Conservation (phyloP, 2,113 vertebrate genomes). For the Gracilinanus agilis region DNA sequence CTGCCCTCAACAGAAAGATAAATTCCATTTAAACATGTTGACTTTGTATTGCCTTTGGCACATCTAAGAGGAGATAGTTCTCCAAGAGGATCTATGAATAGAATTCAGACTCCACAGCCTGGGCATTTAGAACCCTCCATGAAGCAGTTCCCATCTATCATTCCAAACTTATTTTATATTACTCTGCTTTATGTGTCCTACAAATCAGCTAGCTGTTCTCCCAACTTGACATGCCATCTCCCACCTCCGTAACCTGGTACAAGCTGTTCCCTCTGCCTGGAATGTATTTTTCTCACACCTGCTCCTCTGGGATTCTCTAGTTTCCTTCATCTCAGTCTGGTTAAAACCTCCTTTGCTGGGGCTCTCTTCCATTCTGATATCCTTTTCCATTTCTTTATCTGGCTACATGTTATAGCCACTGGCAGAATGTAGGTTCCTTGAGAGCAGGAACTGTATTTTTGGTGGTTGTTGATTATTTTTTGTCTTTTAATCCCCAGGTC, state of each 20-base stretch:
- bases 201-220: neutral
- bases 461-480: too few species aligned
- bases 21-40: neutral
- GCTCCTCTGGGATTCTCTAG: neutral
- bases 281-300: neutral
- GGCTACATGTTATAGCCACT: too few species aligned
- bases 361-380: too few species aligned
- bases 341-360: neutral
- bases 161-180: neutral
- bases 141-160: neutral
- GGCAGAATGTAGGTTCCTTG: too few species aligned
- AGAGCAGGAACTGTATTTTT: too few species aligned
- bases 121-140: neutral
- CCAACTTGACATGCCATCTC: neutral
- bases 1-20: neutral
- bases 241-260: neutral
- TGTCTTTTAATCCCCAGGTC: too few species aligned
- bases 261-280: neutral
- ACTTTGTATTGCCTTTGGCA: neutral
- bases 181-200: neutral
- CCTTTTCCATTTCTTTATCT: too few species aligned
- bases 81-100: neutral
- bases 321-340: neutral
- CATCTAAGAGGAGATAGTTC: neutral
- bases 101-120: neutral